Base-by-base conservation (phyloP, 2,888 invertebrate species). In the Quadroppia sp. region DNA sequence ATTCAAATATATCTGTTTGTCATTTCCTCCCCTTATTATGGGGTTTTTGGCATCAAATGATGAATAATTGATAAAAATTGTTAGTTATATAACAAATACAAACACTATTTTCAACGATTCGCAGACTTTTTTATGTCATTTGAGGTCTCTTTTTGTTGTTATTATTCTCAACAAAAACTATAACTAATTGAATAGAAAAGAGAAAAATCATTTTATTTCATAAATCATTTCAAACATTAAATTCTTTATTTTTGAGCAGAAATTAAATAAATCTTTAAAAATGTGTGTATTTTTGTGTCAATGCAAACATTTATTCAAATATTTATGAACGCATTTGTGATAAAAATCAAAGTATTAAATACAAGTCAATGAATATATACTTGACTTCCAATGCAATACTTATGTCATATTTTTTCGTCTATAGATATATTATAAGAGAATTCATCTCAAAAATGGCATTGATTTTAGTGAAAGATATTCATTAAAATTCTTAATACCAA, bases 1-100 rank as follows among this genome's bases (percentile, higher is more conserved):
- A 45, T 11, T 45, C 11, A 56, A 15, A 56, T 25, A 53, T 2
- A 56, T 56, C 53, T 56, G 56, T 56, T 56, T 56, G 56, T 56
- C 56, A 23, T 56, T 56, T 56, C 7, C 56, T 11, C 45, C 13
- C 56, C 17, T 13, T 56, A 56, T 28, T 56, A 56, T 56, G 30
- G 15, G 56, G 6, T 56, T 56, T 28, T 56, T 56, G 56, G 28
- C 56, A 30, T 30, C 30, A 56, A 13, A 23, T 15, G 23, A 30
- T 28, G 56, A 56, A 56, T 56, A 30, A 30, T 28, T 56, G 15
- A 28, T 13, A 28, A 11, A 20, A 56, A 56, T 30, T 23, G 56
- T 28, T 9, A 28, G 28, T 13, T 17, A 30, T 25, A 56, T 25
- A 25, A 30, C 56, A 56, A 56, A 56, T 56, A 28, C 56, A 56